A percentile compares a stretch with the other conserved stretches of the same genome.
phyloP scores from a whole-genome alignment of 2,888 invertebrate species.

The Microctonus brassicae region DNA sequence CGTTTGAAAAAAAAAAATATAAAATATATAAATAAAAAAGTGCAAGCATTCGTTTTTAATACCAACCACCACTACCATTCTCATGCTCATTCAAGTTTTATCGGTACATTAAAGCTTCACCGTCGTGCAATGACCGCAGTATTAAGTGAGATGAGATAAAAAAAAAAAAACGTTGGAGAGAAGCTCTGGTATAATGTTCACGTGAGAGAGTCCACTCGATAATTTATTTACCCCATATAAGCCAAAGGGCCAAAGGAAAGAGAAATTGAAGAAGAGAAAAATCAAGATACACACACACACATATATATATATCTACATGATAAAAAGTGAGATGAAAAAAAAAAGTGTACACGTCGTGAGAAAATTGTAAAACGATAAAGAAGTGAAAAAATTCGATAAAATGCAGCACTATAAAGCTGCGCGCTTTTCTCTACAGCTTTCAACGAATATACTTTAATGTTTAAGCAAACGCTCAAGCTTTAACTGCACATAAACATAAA shows the following conservation, averaged over 20 bases:
- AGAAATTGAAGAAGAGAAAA: neutral
- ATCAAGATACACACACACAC: neutral
- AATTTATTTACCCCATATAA: slow-evolving; percentile 35
- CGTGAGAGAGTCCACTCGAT: slow-evolving; percentile 23
- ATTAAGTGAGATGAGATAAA: slow-evolving; percentile 1
- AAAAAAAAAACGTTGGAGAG: slow-evolving; percentile 28
- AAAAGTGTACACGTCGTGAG: slow-evolving; percentile 3
- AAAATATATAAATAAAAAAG: neutral
- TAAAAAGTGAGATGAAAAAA: neutral
- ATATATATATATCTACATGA: slow-evolving; percentile 4
- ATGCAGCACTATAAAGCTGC: slow-evolving; percentile 16
- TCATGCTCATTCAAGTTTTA: slow-evolving; percentile 25
- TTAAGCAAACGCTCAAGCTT: neutral
- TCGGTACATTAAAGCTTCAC: slow-evolving; percentile 30
- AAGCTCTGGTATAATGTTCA: slow-evolving; percentile 22
- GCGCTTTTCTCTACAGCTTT: neutral
- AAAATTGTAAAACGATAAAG: neutral
- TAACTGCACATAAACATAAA: neutral
- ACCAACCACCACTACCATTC: slow-evolving; percentile 24
- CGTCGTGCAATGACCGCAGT: slow-evolving; percentile 26
- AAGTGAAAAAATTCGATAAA: slow-evolving; percentile 22
- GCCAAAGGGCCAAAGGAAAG: slow-evolving; percentile 7
- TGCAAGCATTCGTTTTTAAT: neutral
- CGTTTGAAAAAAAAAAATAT: neutral
- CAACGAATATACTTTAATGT: slow-evolving; percentile 16